A percentile compares a stretch with the other conserved stretches of the same genome.
Evolutionary conservation across 2,888 invertebrate genomes (phyloP).

Genomic region (Polia nebulosa): DNA sequence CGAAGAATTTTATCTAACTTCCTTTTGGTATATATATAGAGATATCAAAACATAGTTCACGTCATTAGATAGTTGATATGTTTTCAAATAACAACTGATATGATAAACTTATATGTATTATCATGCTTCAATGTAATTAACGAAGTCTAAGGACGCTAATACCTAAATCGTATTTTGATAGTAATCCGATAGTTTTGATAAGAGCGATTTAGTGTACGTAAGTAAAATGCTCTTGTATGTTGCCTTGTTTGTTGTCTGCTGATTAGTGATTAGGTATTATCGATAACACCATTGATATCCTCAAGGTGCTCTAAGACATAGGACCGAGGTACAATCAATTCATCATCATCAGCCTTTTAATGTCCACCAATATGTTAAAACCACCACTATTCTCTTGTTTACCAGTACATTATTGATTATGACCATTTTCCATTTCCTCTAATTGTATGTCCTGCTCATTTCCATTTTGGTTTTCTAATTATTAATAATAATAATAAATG

Average conservation of each 20-base stretch:
- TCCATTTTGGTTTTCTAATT: too few species aligned
- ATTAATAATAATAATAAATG: too few species aligned
- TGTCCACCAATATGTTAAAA: too few species aligned
- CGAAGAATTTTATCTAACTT: conserved; percentile 1
- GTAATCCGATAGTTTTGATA: conserved; percentile 15
- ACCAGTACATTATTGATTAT: too few species aligned
- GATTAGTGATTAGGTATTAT: not conserved
- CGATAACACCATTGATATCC: not conserved
- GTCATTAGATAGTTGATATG: not conserved
- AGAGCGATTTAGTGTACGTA: not conserved
- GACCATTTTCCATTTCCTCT: too few species aligned
- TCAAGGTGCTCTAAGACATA: too few species aligned
- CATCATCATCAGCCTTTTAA: too few species aligned
- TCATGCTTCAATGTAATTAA: conserved; percentile 39
- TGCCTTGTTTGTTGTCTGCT: too few species aligned
- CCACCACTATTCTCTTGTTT: too few species aligned
- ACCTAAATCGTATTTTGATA: not conserved
- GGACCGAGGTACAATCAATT: too few species aligned
- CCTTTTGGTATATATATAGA: not conserved
- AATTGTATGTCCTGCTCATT: too few species aligned
- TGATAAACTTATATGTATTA: not conserved
- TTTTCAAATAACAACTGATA: conserved; percentile 25
- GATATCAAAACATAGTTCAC: not conserved
- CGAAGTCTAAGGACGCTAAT: conserved; percentile 16
- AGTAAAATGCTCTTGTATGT: too few species aligned